phyloP scores from a whole-genome alignment of 2,113 vertebrate genomes.

The Odocoileus virginianus region DNA sequence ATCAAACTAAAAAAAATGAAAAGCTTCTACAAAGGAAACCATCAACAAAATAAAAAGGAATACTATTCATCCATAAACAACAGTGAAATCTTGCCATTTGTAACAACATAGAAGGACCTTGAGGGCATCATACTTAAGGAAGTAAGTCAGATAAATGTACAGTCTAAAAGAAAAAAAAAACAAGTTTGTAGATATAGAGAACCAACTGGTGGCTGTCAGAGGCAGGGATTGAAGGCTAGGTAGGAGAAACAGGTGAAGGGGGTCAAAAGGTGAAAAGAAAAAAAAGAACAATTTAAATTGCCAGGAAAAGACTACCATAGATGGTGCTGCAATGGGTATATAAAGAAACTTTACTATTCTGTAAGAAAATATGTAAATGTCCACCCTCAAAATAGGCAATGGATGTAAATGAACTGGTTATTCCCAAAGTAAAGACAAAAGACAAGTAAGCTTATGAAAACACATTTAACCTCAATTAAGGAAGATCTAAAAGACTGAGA shows the following conservation, averaged over 20 bases:
- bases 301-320: neutral
- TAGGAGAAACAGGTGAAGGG: neutral
- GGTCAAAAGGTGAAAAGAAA: neutral
- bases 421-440: neutral
- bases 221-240: neutral
- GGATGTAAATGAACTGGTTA: neutral
- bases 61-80: neutral
- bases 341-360: neutral
- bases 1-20: neutral
- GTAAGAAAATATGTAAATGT: neutral
- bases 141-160: neutral
- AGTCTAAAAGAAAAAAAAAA: neutral
- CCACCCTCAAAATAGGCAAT: neutral
- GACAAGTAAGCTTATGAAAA: neutral
- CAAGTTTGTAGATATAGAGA: neutral
- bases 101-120: neutral
- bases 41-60: neutral
- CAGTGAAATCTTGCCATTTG: neutral
- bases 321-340: neutral
- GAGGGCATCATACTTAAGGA: neutral
- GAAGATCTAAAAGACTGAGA: neutral
- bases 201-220: neutral
- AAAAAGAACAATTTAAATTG: neutral
- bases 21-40: neutral
- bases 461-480: neutral